Evolutionary conservation across 1,140 invertebrate species (phyloP), one percentile per base, ranked within the genome.

Genomic region (Drosophila punjabiensis): DNA sequence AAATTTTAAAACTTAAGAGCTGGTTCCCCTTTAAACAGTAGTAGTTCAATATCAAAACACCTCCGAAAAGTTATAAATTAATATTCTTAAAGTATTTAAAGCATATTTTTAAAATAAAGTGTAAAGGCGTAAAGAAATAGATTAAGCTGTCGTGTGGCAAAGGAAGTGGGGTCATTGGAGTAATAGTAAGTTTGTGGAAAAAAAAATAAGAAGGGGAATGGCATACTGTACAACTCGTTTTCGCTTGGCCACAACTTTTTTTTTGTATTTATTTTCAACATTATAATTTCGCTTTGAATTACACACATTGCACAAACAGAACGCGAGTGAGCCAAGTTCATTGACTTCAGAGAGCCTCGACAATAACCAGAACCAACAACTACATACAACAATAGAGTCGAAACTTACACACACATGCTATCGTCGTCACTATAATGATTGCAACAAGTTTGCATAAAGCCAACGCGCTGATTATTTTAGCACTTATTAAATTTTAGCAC

Each of bases 401-500:
- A 76, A 78, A 87, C 82, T 65, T 84, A 71, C 48, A 78, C n/a
- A n/a, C 18, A 56, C 33, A 56, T 37, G 35, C 35, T 39, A 14
- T 28, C 24, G 48, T 50, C 14, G 55, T 24, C 24, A n/a, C 16
- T 28, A 39, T 69, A 69, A 71, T 71, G 68, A 71, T 82, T 71
- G 83, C 83, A 89, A 89, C 81, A 71, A 77, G 83, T 79, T 87
- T 88, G 81, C 84, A 89, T 89, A 89, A 66, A 73, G 74, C 66
- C n/a, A 68, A 67, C 62, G 78, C 82, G 81, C 81, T 89, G 85
- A 85, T 89, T 89, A 85, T 88, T 89, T 89, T 69, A 89, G 81
- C 85, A 89, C 85, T 89, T 89, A 90, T 89, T 89, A 89, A 89
- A 89, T 89, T 89, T 81, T 76, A 85, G 86, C 85, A 88, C 85